Evolutionary conservation across 2,888 invertebrate genomes (phyloP), one percentile per base, ranked within the genome.

Genomic region (Timandra comae): DNA sequence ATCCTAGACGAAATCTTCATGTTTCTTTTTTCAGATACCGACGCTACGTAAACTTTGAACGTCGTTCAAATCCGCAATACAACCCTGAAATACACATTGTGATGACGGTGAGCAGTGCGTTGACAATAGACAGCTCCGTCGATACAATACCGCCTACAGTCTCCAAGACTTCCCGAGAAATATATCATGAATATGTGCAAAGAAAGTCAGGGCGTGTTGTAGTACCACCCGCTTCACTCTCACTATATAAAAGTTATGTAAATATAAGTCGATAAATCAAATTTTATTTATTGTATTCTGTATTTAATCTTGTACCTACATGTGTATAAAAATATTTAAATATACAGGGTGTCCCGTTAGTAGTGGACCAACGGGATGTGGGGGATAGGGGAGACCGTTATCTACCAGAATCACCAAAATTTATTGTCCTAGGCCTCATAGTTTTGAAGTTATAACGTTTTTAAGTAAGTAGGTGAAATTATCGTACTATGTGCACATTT

Each of bases 111-210:
- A 86, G 87, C 56, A 90, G 90, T 57, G 88, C 88, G 0, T 90
- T 92, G 65, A 85, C 88, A 0, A 87, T 89, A 41, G 91, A 91
- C 67, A 88, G 89, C 37, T 86, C 89, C 0, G 78, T 88, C 11
- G 80, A 89, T 57, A 90, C 92, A 10, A 88, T 88, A 25, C 88
- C 91, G 12, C 93, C 93, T 1, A 88, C 82, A 2, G 91, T 94
- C 7, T 84, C 85, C 6, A 77, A 87, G 44, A 73, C 84, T 7
- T 88, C 91, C 25, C 81, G 89, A 30, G 89, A 90, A 48, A 87
- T 93, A 43, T 95, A 95, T 64, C 80, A 88, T 40, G 88, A 89
- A 30, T 94, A 94, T 32, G 88, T 94, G 2, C 84, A 53, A 64
- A 88, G 55, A 62, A 78, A 48, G 61, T 79, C 48, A 82, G 92